Base-by-base conservation (phyloP, 2,113 vertebrate genomes). In the Dicaeum eximium region DNA sequence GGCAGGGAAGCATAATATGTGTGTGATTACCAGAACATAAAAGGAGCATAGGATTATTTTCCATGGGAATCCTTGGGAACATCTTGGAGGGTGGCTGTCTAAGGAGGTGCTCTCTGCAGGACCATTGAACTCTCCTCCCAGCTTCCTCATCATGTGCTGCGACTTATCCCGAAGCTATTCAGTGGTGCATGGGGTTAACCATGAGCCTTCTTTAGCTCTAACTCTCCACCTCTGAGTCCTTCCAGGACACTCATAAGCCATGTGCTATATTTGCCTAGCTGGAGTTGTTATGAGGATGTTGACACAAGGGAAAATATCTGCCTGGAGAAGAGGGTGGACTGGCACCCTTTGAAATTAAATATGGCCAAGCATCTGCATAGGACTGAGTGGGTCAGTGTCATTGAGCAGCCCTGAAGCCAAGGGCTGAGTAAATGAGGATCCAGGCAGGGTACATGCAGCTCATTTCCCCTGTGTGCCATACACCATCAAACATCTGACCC, bases 21-120 rank as follows among this genome's bases (percentile, higher is more conserved):
- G 66, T 18, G 44, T 82, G 87, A 95, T 88, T 87, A 92, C 81
- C 50, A 44, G 57, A 75, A 92, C 90, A 88, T 88, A 73, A 95
- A 95, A 94, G 90, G 37, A 89, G 16, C 9, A 2, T 25, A 57
- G 72, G 84, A 70, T 91, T 82, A 44, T 83, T 94, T 94, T 97
- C 72, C 87, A 64, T 78, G 92, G 71, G 85, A 97, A 93, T 83
- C 69, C 67, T 90, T 4, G 21, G 66, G 84, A 95, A 72, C 10
- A 42, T 91, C 7, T 81, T 25, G 10, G 65, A 74, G 61, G 65
- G 69, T 56, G 69, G 35, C 56, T 84, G 51, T 48, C 72, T 50
- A 33, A 90, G 57, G 50, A 72, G 42, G 27, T 64, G 53, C 27
- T 85, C 44, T 75, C 78, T 80, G 42, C 42, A 57, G 30, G 38